Conservation (phyloP, 2,888 invertebrate genomes). For the Emmelina monodactyla region DNA sequence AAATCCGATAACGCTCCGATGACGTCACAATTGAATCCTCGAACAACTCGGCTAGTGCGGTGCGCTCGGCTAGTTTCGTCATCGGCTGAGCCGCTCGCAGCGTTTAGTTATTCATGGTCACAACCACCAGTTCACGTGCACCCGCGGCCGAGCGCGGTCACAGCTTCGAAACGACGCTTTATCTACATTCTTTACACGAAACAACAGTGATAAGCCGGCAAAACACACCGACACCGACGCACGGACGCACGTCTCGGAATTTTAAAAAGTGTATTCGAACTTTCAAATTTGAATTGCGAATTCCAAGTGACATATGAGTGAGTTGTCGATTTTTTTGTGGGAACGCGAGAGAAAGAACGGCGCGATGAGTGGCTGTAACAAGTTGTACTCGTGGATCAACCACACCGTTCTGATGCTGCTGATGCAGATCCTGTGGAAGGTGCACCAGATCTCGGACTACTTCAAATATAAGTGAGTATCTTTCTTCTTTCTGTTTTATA, state of each 20-base stretch:
- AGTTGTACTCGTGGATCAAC: conserved; percentile 56
- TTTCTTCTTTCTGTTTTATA: too few species aligned
- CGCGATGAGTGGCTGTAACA: conserved; percentile 56
- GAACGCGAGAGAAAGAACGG: conserved; percentile 33
- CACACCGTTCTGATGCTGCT: conserved; percentile 53
- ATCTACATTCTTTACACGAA: neutral
- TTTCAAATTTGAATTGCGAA: conserved; percentile 28
- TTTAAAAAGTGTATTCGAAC: neutral
- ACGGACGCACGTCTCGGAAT: conserved; percentile 20
- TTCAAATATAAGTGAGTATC: conserved; percentile 56
- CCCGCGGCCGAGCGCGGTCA: conserved; percentile 41
- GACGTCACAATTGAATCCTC: too few species aligned
- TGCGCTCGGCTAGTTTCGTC: too few species aligned
- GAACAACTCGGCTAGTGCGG: too few species aligned
- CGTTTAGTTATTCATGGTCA: conserved; percentile 15
- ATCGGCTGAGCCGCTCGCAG: conserved; percentile 27
- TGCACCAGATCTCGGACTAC: conserved; percentile 55
- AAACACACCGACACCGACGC: conserved; percentile 21
- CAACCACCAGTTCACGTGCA: conserved; percentile 51
- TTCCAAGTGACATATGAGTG: conserved; percentile 50
- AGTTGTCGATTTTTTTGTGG: conserved; percentile 47
- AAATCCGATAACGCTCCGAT: too few species aligned
- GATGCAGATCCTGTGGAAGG: conserved; percentile 59
- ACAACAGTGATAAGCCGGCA: conserved; percentile 26
- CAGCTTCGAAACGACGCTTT: conserved; percentile 16